Evolutionary conservation across 2,888 invertebrate species (phyloP).

Genomic region (Sphaerophoria taeniata): DNA sequence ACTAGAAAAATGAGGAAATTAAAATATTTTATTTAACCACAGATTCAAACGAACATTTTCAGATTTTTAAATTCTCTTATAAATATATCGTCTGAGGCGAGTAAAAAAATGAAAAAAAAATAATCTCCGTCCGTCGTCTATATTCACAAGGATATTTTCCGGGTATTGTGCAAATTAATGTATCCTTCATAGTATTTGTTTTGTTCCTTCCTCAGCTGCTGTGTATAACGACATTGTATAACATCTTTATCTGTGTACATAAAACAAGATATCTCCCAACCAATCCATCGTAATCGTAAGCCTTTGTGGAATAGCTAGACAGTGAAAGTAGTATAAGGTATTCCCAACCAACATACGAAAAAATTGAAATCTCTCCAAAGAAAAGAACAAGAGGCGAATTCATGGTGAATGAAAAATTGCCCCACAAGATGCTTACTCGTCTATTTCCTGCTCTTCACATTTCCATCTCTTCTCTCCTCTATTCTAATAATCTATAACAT

Average conservation of each 20-base stretch:
- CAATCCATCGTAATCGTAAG: conserved; percentile 52
- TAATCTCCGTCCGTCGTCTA: too few species aligned
- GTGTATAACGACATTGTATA: background rate
- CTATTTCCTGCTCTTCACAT: conserved; percentile 7
- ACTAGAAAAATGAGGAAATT: too few species aligned
- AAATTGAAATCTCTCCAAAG: conserved; percentile 15
- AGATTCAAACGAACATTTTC: too few species aligned
- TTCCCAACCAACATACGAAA: conserved; percentile 3
- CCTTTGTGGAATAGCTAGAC: conserved; percentile 43
- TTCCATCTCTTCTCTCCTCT: conserved; percentile 18
- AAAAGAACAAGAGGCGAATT: conserved; percentile 6
- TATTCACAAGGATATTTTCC: too few species aligned
- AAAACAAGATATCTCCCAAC: conserved; percentile 15
- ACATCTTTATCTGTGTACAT: background rate
- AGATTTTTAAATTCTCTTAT: too few species aligned
- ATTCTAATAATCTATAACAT: conserved; percentile 21
- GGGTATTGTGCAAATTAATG: too few species aligned
- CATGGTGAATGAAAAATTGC: conserved; percentile 55
- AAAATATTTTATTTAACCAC: too few species aligned
- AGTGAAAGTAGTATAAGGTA: conserved; percentile 5
- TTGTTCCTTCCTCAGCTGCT: too few species aligned
- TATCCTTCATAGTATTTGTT: too few species aligned
- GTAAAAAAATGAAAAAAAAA: too few species aligned
- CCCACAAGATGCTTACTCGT: conserved; percentile 61
- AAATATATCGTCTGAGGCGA: too few species aligned